Conservation (phyloP, 2,797 vertebrate genomes). For the Simalia tracyae region DNA sequence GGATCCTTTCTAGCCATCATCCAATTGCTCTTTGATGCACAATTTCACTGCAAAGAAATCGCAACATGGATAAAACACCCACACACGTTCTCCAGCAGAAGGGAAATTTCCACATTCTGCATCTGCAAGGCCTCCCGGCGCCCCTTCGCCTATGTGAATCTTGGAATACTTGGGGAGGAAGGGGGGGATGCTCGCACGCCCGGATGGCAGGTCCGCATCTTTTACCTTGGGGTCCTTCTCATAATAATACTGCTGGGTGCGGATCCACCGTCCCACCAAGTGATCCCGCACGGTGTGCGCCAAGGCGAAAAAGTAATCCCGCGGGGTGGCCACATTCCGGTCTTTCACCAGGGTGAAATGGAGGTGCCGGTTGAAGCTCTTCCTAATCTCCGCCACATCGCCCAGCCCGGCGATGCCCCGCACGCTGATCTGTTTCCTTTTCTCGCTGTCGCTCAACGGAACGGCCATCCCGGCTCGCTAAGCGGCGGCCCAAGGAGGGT, state of each 20-base stretch:
- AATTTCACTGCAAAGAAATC: background rate
- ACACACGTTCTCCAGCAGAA: background rate
- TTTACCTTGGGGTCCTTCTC: slow-evolving; percentile 93
- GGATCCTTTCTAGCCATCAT: background rate
- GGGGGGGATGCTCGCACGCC: background rate
- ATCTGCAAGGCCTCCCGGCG: background rate
- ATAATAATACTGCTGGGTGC: slow-evolving; percentile 93
- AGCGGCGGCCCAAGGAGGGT: background rate
- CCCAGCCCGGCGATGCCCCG: slow-evolving; percentile 90
- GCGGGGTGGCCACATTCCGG: slow-evolving; percentile 86
- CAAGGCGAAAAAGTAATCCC: slow-evolving; percentile 93
- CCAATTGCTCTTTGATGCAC: background rate
- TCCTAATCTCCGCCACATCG: slow-evolving; percentile 87
- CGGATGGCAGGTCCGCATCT: too few species aligned
- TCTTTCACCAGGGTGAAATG: slow-evolving; percentile 94
- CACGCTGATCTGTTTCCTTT: slow-evolving; percentile 90
- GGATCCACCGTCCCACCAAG: slow-evolving; percentile 92
- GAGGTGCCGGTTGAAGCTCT: slow-evolving; percentile 90
- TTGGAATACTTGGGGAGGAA: background rate
- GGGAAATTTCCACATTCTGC: background rate
- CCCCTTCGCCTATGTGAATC: background rate
- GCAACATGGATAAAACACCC: background rate
- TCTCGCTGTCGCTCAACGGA: slow-evolving; percentile 67
- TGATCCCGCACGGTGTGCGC: slow-evolving; percentile 90
- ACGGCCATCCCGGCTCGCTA: background rate